Evolutionary conservation across 2,113 vertebrate genomes (phyloP), one percentile per base, ranked within the genome.

Genomic region (Petromus typicus): DNA sequence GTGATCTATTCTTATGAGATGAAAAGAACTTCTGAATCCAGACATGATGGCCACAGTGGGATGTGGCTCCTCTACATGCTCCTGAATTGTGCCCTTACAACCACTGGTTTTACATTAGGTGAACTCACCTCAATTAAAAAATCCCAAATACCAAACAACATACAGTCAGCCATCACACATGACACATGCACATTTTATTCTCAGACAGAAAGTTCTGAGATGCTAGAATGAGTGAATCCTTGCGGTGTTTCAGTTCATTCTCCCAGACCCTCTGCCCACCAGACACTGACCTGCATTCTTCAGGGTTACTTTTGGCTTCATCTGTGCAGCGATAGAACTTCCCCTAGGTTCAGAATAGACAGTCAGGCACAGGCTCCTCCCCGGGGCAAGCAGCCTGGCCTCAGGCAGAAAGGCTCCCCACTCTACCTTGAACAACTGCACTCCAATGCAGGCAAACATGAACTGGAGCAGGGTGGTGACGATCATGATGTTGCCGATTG

Each of bases 401-500:
- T 32, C 12, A 0, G 13, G 43, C 27, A 37, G 25, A 61, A 45
- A 45, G 51, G 18, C n/a, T 0, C 34, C 22, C 64, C 3, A 7
- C 34, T 23, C 91, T 97, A 99, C 99, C 99, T 99, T 99, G 98
- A 99, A 99, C 6, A 99, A 98, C 98, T 99, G 99, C 94, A 99
- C 99, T 9, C 99, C 99, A 9, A 99, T 99, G 93, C 99, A 99
- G 81, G 99, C 99, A 69, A 99, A 99, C 99, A 99, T 99, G 98
- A 99, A 99, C 98, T 99, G 99, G 69, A 99, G 99, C 92, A 99
- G 99, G 7, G 99, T 99, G 95, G 99, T 99, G 96, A 99, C 99
- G 7, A 99, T 99, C 99, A 99, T 99, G 98, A 99, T 99, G 98
- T 99, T 99, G 76, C 99, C 99, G 6, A 99, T 99, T 30, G 99